These are phyloP conservation scores for Aix galericulata DNA, from an alignment of 2,113 vertebrate genomes.

Conservation along the genomic window DNA sequence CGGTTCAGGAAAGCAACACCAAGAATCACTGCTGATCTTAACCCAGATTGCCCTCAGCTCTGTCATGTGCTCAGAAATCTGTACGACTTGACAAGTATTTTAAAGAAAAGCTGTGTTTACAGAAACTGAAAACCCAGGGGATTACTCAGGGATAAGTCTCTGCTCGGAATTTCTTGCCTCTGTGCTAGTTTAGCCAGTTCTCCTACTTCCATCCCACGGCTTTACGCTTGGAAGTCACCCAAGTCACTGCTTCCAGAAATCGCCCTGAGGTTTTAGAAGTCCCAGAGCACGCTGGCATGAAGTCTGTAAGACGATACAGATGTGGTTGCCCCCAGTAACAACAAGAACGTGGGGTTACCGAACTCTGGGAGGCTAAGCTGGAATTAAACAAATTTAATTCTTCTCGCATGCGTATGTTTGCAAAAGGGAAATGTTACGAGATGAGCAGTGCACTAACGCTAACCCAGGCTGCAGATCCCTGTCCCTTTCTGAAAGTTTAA, in stretches of 20 bases:
- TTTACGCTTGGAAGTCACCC: neutral
- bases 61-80: neutral
- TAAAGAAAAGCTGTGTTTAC: conserved; percentile 25
- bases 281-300: neutral
- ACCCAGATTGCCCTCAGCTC: neutral
- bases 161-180: neutral
- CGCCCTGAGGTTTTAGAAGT: neutral
- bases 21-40: neutral
- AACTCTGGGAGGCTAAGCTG: neutral
- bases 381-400: neutral
- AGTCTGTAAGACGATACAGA: neutral
- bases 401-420: neutral
- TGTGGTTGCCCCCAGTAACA: neutral
- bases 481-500: neutral
- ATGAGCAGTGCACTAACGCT: neutral
- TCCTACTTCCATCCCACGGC: neutral
- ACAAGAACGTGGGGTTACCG: fast-evolving
- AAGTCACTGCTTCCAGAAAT: conserved; percentile 39
- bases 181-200: conserved; percentile 41
- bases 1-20: neutral
- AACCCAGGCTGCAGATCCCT: fast-evolving
- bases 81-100: neutral
- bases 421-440: neutral
- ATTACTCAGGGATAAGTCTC: neutral
- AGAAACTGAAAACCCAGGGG: conserved; percentile 24